phyloP scores from a whole-genome alignment of 2,888 invertebrate species.

The Mactromeris polynyma region DNA sequence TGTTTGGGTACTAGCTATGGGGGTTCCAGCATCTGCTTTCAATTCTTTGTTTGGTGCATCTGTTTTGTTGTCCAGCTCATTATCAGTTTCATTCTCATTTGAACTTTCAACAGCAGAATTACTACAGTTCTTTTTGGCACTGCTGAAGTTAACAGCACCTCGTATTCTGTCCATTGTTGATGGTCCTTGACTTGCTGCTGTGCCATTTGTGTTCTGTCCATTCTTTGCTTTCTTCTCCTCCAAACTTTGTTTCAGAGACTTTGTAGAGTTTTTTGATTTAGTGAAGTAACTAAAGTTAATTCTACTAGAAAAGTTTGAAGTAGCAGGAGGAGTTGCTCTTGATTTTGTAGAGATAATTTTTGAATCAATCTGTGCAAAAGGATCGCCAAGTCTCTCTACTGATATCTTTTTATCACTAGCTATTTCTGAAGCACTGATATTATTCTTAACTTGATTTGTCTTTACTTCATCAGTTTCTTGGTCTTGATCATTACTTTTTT shows the following conservation, averaged over 20 bases:
- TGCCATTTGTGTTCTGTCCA: neutral
- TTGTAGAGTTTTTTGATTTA: conserved; percentile 1
- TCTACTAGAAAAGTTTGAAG: neutral
- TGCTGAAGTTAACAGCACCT: conserved; percentile 26
- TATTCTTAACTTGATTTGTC: neutral
- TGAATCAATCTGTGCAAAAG: conserved; percentile 19
- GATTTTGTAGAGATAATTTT: neutral
- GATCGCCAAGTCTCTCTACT: conserved; percentile 28
- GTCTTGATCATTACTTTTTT: neutral
- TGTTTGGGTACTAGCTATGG: neutral
- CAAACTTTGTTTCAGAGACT: neutral
- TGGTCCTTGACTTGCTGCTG: neutral
- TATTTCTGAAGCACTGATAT: neutral
- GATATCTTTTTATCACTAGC: neutral
- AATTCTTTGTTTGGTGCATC: neutral
- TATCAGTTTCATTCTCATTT: neutral
- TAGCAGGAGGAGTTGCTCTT: neutral
- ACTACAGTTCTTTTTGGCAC: neutral
- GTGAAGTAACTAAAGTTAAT: conserved; percentile 34
- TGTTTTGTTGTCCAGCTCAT: neutral
- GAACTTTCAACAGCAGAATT: neutral
- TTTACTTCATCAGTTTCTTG: neutral
- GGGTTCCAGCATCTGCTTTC: neutral
- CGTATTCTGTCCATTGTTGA: conserved; percentile 17
- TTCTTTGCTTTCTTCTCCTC: neutral